Conservation (phyloP, 2,797 vertebrate species). For the Pagetopsis macropterus region DNA sequence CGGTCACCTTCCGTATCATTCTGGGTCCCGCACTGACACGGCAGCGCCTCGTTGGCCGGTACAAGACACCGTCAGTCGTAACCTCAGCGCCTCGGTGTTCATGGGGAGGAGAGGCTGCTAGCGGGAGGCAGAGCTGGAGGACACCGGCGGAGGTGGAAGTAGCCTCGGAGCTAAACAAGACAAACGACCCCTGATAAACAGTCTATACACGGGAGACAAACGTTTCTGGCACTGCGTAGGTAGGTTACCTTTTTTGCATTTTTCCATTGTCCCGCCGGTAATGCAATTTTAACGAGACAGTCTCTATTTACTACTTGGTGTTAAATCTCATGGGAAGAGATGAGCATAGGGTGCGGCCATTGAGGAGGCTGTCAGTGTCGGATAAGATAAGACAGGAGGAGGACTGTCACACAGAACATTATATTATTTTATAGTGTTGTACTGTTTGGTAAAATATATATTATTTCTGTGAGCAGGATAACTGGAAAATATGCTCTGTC, state of each 20-base stretch:
- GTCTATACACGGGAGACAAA: slow-evolving; percentile 8
- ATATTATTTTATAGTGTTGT: neutral
- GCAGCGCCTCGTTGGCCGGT: neutral
- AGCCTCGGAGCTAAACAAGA: slow-evolving; percentile 36
- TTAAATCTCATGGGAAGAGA: slow-evolving; percentile 69
- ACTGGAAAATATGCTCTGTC: slow-evolving; percentile 56
- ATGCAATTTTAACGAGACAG: slow-evolving; percentile 64
- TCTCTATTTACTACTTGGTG: slow-evolving; percentile 68
- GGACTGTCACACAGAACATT: neutral
- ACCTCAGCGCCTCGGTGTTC: slow-evolving; percentile 33
- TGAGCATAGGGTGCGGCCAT: slow-evolving; percentile 80
- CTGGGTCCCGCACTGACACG: slow-evolving; percentile 7
- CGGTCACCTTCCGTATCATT: slow-evolving; percentile 6
- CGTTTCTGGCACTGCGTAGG: slow-evolving; percentile 57
- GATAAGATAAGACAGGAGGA: slow-evolving; percentile 9
- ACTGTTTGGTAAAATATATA: neutral
- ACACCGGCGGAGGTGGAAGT: slow-evolving; percentile 56
- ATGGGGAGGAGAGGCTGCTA: slow-evolving; percentile 62
- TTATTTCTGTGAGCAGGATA: neutral
- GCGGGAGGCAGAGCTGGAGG: slow-evolving; percentile 58
- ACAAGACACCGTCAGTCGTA: neutral
- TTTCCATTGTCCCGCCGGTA: slow-evolving; percentile 17
- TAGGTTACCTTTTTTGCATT: slow-evolving; percentile 44
- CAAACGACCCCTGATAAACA: slow-evolving; percentile 26
- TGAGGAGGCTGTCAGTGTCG: slow-evolving; percentile 60